These are phyloP conservation scores for Montipora efflorescens DNA, from an alignment of 64 coral and sea anemone species.

Conservation along the genomic window DNA sequence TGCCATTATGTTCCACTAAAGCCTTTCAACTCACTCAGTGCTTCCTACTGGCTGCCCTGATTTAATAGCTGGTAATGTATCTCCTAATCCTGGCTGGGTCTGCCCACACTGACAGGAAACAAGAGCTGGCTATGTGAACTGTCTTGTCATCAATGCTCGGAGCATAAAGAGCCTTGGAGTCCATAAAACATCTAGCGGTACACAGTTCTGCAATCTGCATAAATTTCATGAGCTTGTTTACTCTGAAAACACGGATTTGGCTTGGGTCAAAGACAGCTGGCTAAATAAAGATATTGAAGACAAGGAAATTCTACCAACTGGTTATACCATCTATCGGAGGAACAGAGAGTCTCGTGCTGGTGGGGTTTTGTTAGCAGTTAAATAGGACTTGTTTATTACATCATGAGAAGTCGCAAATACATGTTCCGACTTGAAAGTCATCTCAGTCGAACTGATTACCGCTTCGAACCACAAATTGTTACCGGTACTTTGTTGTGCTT, in stretches of 20 bases:
- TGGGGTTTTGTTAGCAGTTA: constrained; percentile 57
- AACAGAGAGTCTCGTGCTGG: constrained; percentile 31
- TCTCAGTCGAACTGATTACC: not conserved
- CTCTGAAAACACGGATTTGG: constrained; percentile 55
- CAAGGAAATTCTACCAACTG: constrained; percentile 41
- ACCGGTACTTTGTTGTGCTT: too few species aligned
- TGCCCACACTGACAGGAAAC: too few species aligned
- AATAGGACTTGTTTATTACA: not conserved
- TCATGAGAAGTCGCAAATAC: not conserved
- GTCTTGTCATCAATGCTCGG: not conserved
- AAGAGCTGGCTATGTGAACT: not conserved
- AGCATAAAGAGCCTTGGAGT: not conserved
- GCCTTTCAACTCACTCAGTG: too few species aligned
- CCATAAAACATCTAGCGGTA: too few species aligned
- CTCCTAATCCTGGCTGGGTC: too few species aligned
- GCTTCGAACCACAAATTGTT: too few species aligned
- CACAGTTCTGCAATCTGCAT: not conserved
- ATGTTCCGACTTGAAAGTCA: not conserved
- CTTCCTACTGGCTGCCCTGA: too few species aligned
- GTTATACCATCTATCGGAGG: not conserved
- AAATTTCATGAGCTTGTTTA: constrained; percentile 69
- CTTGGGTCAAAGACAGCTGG: constrained; percentile 66
- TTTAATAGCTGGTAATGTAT: too few species aligned
- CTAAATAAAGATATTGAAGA: constrained; percentile 29
- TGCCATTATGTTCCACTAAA: too few species aligned